Base-by-base conservation (phyloP, 2,113 vertebrate genomes). In the Barbus barbus region DNA sequence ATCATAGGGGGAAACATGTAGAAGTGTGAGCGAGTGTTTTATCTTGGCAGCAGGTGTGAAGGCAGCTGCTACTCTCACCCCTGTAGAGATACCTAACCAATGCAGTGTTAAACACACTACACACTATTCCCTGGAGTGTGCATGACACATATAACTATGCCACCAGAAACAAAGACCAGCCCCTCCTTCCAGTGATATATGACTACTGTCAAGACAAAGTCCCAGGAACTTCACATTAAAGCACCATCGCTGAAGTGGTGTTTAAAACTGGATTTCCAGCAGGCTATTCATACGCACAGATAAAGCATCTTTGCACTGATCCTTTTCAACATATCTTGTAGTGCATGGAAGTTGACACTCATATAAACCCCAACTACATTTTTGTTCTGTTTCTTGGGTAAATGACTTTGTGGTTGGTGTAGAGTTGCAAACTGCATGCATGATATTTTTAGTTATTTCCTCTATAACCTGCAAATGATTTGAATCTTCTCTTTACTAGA, bases 21-120 rank as follows among this genome's bases (percentile, higher is more conserved):
- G 48, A 69, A 44, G 81, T 84, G 77, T 51, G 78, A 82, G n/a
- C 26, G 33, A 24, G 44, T 72, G 78, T 38, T 63, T 63, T 53
- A 44, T 63, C 65, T 87, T 26, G 41, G 85, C 65, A 86, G 78
- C 79, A 88, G 84, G 85, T 88, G 81, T 79, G 73, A 75, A 83
- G 83, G 79, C 83, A 87, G 81, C 83, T 76, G 67, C 73, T 76
- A 44, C 78, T 81, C 63, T 85, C 67, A 82, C 51, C 77, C 71
- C 81, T 84, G 78, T 36, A 65, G 84, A 67, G 81, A 82, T 31
- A 83, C 67, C 65, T 4, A 85, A 74, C 67, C 38, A 71, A 78
- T 76, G 83, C 69, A 81, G 53, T 60, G 81, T 71, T 63, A 86
- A 81, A 84, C n/a, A 61, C 78, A 82, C 86, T 60, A 79, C 85